Conservation (phyloP, 1,140 invertebrate species). For the Pogonomyrmex barbatus region DNA sequence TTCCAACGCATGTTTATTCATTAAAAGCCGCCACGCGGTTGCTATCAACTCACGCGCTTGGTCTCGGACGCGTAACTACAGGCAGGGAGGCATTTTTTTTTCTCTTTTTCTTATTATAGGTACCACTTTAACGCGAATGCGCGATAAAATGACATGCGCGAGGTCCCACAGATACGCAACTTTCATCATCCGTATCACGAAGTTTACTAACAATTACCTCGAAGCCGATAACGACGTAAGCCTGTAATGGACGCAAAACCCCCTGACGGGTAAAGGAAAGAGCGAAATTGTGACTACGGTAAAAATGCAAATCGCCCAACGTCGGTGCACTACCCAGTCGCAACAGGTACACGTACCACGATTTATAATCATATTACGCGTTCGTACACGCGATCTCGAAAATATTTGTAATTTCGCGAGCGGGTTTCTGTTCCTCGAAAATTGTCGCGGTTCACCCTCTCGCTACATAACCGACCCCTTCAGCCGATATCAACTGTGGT, state of each 20-base stretch:
- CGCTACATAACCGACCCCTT: not conserved
- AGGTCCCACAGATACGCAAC: conserved; percentile 37
- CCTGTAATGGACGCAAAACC: conserved; percentile 36
- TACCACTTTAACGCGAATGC: not conserved
- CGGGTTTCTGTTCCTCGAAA: conserved; percentile 46
- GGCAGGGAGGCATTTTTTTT: not conserved
- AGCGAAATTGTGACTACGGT: conserved; percentile 45
- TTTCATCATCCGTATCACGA: conserved; percentile 58
- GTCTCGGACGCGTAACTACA: not conserved
- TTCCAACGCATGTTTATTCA: conserved; percentile 57
- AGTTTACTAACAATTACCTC: conserved; percentile 48
- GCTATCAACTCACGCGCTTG: conserved; percentile 3
- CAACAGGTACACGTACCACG: conserved; percentile 63
- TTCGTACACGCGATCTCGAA: conserved; percentile 58
- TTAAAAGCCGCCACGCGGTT: conserved; percentile 17
- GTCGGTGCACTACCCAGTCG: conserved; percentile 11
- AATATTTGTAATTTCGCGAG: conserved; percentile 55
- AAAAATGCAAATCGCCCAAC: conserved; percentile 61
- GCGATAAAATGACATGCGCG: conserved; percentile 25
- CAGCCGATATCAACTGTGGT: conserved; percentile 2
- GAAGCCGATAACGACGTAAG: conserved; percentile 57
- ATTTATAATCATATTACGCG: conserved; percentile 63
- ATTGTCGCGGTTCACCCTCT: conserved; percentile 37
- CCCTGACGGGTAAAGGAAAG: not conserved
- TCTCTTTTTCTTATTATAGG: too few relatives aligned